Base-by-base conservation (phyloP, 2,113 vertebrate species). In the Psilopogon haemacephalus region DNA sequence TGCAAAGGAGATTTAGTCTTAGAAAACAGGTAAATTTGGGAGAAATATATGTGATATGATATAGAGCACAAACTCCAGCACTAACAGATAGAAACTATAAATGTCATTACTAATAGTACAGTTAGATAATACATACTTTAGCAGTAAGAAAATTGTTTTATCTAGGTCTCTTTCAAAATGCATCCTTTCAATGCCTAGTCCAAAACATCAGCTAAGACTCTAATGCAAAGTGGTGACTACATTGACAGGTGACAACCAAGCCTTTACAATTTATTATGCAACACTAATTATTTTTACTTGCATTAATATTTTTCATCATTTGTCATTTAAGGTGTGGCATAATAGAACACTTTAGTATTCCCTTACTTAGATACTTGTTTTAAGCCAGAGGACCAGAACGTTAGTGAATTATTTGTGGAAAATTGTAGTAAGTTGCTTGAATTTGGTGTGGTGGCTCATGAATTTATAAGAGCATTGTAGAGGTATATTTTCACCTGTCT, bases 131-230 rank as follows among this genome's bases (percentile, higher is more conserved):
- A 7, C 44, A 35, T 63, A 33, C 21, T 44, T 59, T 8, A 73
- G 6, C 9, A 52, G 7, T 26, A 15, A 69, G 4, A 18, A 11
- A 84, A 35, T 2, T 32, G 1, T 37, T 37, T 64, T 30, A 24
- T 35, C 15, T 40, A 11, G 0, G 5, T 26, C 3, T n/a, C 33
- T 67, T 62, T 67, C 6, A 56, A 23, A 72, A 21, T 42, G 8
- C 9, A 0, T 58, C 12, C 6, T 73, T 11, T 58, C 1, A 2
- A 30, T 30, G 52, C 8, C 27, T 50, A 24, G 11, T 58, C 9
- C 44, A 50, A 88, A 33, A 32, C 35, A 50, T 6, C 20, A 81
- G 12, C 8, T 35, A 33, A 71, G 35, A 70, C 46, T 46, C 63
- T 65, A 15, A 54, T 37, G 6, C 12, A 19, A 6, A 7, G 6